phyloP scores from a whole-genome alignment of 2,797 vertebrate genomes.

The Anisognathus igniventris region DNA sequence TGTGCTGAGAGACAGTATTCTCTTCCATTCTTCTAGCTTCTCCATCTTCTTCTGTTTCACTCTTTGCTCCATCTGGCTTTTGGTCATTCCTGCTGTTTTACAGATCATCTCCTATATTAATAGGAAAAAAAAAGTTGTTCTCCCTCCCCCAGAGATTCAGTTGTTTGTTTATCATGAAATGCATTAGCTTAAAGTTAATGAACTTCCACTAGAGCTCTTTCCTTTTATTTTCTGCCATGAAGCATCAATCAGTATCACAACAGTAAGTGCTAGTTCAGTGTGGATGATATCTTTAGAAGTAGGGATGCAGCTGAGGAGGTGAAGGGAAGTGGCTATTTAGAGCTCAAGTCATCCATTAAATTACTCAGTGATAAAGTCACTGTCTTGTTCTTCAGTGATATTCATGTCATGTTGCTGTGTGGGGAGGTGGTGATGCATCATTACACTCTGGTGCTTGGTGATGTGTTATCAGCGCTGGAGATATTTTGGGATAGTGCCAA shows the following conservation, averaged over 20 bases:
- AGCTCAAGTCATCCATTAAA: conserved; percentile 33
- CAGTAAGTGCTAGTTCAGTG: conserved; percentile 24
- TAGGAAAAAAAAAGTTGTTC: background rate
- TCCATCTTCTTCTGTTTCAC: background rate
- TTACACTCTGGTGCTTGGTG: background rate
- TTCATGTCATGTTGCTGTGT: conserved; percentile 30
- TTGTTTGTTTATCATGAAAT: background rate
- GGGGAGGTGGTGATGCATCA: conserved; percentile 32
- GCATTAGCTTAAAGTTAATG: conserved; percentile 23
- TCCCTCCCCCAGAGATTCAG: background rate
- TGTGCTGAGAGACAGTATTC: background rate
- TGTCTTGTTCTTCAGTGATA: conserved; percentile 26
- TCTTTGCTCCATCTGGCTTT: background rate
- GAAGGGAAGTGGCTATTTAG: conserved; percentile 45
- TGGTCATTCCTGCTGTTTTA: background rate
- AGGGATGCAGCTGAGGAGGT: conserved; percentile 25
- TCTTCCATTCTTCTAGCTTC: background rate
- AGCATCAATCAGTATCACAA: conserved; percentile 42
- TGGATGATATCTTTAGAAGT: conserved; percentile 15
- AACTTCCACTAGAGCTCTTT: conserved; percentile 32
- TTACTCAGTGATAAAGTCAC: conserved; percentile 40
- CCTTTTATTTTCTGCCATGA: conserved; percentile 9
- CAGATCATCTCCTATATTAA: background rate
- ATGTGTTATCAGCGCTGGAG: background rate
- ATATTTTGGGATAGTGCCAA: conserved; percentile 40